A percentile compares a stretch with the other conserved stretches of the same genome.
Evolutionary conservation across 2,888 invertebrate species (phyloP).

Genomic region (Rhingia rostrata): DNA sequence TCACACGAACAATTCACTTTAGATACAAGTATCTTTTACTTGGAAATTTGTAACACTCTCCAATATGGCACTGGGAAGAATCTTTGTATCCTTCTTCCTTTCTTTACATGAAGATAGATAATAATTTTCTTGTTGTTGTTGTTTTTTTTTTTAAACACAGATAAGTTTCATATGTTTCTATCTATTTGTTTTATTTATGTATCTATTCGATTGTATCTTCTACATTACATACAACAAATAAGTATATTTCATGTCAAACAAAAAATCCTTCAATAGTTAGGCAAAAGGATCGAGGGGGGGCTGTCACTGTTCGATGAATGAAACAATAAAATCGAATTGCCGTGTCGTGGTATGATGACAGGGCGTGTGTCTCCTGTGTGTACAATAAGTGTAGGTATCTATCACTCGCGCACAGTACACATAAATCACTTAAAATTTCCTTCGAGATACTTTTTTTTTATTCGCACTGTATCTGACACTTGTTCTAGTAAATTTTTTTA

Average conservation of each 20-base stretch:
- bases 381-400: conserved; percentile 24
- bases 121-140: no score
- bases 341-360: conserved; percentile 20
- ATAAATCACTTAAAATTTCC: conserved; percentile 6
- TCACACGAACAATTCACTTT: conserved; percentile 40
- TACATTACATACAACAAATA: conserved; percentile 9
- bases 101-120: conserved; percentile 29
- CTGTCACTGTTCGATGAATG: conserved; percentile 53
- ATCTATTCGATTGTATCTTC: conserved; percentile 44
- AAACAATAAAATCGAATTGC: conserved; percentile 47
- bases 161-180: conserved; percentile 1
- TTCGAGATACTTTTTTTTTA: conserved; percentile 11
- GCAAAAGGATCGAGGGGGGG: conserved; percentile 6
- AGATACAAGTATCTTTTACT: conserved; percentile 4
- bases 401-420: conserved; percentile 43
- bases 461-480: conserved; percentile 27
- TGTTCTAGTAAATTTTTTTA: conserved; percentile 10
- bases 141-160: background rate
- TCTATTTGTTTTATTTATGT: conserved; percentile 8
- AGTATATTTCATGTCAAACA: conserved; percentile 21
- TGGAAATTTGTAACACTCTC: conserved; percentile 17
- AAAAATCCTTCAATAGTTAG: conserved; percentile 67
- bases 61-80: conserved; percentile 67
- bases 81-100: conserved; percentile 53
- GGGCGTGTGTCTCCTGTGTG: conserved; percentile 41